phyloP scores from a whole-genome alignment of 2,113 vertebrate genomes.

The Pseudorasbora parva region DNA sequence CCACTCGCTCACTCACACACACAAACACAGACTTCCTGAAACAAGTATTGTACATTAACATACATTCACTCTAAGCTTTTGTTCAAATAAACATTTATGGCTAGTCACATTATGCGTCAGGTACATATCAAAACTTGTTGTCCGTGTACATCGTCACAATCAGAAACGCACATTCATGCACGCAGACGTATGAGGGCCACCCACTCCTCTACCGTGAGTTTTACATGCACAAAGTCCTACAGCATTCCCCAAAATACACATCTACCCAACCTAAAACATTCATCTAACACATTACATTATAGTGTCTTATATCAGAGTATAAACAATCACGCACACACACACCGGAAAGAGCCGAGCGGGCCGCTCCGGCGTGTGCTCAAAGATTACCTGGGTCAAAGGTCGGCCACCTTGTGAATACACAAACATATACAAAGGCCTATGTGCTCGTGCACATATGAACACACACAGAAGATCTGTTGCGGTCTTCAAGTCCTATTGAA shows the following conservation, averaged over 20 bases:
- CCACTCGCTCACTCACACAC: conserved; percentile 21
- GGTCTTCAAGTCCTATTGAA: conserved; percentile 41
- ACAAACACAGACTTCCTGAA: conserved; percentile 21
- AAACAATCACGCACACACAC: conserved; percentile 45
- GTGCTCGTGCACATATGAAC: conserved; percentile 41
- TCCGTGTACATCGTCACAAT: conserved; percentile 28
- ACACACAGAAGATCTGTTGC: conserved; percentile 43
- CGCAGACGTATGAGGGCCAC: conserved; percentile 41
- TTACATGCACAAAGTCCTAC: conserved; percentile 62
- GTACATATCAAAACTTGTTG: conserved; percentile 41
- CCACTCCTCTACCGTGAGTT: conserved; percentile 50
- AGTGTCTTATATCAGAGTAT: conserved; percentile 54
- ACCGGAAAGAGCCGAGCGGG: conserved; percentile 33
- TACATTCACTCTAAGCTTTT: conserved; percentile 45
- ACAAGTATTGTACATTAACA: conserved; percentile 47
- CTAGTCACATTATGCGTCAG: conserved; percentile 43
- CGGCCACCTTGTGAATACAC: conserved; percentile 48
- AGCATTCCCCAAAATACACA: conserved; percentile 55
- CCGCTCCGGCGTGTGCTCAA: conserved; percentile 48
- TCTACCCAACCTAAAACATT: conserved; percentile 57
- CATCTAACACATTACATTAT: conserved; percentile 57
- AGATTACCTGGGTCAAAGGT: conserved; percentile 57
- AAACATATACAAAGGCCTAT: conserved; percentile 36
- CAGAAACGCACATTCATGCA: conserved; percentile 37
- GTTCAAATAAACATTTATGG: conserved; percentile 54